Conservation (phyloP, 1,140 invertebrate species). For the Calycopis cecrops region DNA sequence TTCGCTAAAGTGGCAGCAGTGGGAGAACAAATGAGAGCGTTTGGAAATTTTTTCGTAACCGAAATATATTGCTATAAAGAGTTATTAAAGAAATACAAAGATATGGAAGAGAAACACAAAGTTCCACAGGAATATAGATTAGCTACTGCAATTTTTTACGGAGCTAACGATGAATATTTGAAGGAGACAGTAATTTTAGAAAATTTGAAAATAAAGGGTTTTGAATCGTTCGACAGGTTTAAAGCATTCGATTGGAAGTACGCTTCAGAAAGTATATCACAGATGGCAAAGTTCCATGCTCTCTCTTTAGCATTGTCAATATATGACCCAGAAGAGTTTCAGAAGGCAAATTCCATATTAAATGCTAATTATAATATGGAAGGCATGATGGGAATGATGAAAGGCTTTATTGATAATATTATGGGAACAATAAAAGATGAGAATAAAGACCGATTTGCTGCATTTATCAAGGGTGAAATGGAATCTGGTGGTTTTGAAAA, state of each 20-base stretch:
- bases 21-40: conserved; percentile 21
- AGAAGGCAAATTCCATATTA: not conserved
- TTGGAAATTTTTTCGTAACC: conserved; percentile 18
- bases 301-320: conserved; percentile 31
- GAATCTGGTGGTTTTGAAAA: conserved; percentile 15
- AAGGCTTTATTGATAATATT: not conserved
- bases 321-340: conserved; percentile 29
- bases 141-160: conserved; percentile 29
- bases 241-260: conserved; percentile 38
- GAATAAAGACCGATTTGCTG: conserved; percentile 26
- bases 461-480: conserved; percentile 14
- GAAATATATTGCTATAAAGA: conserved; percentile 33
- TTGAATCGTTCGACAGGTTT: conserved; percentile 31
- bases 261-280: conserved; percentile 26
- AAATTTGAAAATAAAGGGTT: conserved; percentile 32
- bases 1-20: conserved; percentile 36
- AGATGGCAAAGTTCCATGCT: conserved; percentile 42
- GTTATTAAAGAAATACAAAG: conserved; percentile 20
- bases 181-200: conserved; percentile 39
- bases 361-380: not conserved
- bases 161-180: conserved; percentile 19
- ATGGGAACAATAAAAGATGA: conserved; percentile 12
- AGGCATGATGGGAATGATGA: not conserved
- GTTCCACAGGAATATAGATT: conserved; percentile 17
- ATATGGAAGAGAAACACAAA: conserved; percentile 25